Evolutionary conservation across 2,113 vertebrate species (phyloP), one percentile per base, ranked within the genome.

Genomic region (Anser brachyrhynchus): DNA sequence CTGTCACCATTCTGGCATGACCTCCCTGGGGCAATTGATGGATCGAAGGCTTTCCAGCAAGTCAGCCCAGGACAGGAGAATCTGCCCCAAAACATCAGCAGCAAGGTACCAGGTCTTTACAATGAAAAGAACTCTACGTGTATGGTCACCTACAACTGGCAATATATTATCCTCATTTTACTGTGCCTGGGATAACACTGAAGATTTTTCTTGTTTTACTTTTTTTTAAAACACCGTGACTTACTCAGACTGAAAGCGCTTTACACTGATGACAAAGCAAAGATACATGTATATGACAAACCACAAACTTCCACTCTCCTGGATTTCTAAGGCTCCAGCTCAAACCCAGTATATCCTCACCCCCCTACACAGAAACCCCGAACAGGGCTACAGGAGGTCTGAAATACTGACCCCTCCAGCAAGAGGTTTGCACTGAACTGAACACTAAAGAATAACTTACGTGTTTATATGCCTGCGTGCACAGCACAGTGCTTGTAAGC

Each of bases 401-500:
- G 71, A 88, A 83, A 87, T 0, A 10, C 41, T 0, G 0, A 62
- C 70, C 61, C 17, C 57, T 76, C 46, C 89, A 91, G 62, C 15
- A 2, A 2, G 3, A n/a, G 54, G 57, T 55, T 41, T 58, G 58
- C 39, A 65, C 0, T 31, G 54, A 91, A 58, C 67, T 15, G 75
- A 69, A 82, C 66, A 23, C 59, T 58, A 13, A 70, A 91, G 93
- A 76, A 83, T 74, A 91, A 83, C 66, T 44, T 61, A 51, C 55
- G 65, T 93, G 79, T 95, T 96, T 96, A 74, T 79, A 71, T 2
- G 29, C 87, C 85, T 55, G 59, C 85, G 39, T 23, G 55, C 94
- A 84, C 92, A 96, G 92, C 92, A 93, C 1, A 59, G 84, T 49
- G 79, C 94, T 74, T 64, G 92, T 79, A 73, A 87, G 93, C 84